Evolutionary conservation across 2,888 invertebrate species (phyloP), one percentile per base, ranked within the genome.

Genomic region (Zygaena filipendulae): DNA sequence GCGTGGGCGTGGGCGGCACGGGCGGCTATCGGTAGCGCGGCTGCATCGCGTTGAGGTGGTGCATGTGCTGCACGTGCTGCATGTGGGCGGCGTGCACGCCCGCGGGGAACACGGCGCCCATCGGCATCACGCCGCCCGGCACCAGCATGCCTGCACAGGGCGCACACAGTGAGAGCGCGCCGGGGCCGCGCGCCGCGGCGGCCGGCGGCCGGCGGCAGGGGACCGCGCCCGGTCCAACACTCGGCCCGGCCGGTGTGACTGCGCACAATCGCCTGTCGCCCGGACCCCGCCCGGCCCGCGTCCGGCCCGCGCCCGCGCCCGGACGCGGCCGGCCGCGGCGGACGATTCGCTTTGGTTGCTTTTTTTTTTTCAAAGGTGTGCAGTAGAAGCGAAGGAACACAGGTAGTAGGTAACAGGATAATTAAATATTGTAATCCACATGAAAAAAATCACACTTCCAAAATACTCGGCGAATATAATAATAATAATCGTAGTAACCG

Each of bases 21-120:
- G 39, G 61, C 55, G 56, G 69, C 91, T 91, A 92, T 85, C 92
- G 90, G 84, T 86, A 92, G 74, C 92, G 87, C 47, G 91, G 92
- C 75, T 89, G 90, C 91, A 92, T 90, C 84, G n/a, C n/a, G n/a
- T n/a, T n/a, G n/a, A n/a, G n/a, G n/a, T n/a, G n/a, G n/a, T n/a
- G n/a, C n/a, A n/a, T n/a, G n/a, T n/a, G n/a, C n/a, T n/a, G n/a
- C n/a, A 87, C 83, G 39, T 16, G 16, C 16, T 6, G 16, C 16
- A 87, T 83, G 39, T 82, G 83, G 46, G 84, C 74, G 56, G 63
- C 59, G 29, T 57, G 54, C 55, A 62, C 38, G 38, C 62, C 61
- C 43, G 64, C 62, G 38, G 68, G 66, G 58, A 74, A 74, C 81
- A 84, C 77, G 49, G 80, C 80, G 53, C 82, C 54, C 80, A 83